Evolutionary conservation across 2,797 vertebrate genomes (phyloP).

Genomic region (Xerus rutilus): DNA sequence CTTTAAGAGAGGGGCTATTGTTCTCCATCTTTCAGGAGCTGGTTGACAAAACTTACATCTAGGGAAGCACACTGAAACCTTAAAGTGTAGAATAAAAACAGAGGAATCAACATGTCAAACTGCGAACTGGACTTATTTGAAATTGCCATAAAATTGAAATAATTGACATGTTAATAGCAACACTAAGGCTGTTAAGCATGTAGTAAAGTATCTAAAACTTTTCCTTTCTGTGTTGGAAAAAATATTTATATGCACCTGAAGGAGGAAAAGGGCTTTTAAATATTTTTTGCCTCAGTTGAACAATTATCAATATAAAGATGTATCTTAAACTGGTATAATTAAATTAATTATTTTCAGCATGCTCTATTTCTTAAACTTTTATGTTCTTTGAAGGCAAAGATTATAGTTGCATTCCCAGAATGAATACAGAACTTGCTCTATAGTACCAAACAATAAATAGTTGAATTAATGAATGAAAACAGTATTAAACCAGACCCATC

Average conservation of each 20-base stretch:
- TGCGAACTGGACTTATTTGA: neutral
- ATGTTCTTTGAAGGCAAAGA: conserved; percentile 8
- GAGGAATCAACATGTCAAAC: neutral
- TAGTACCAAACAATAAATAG: neutral
- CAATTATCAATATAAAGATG: conserved; percentile 37
- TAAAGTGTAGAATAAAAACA: neutral
- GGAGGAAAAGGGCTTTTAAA: neutral
- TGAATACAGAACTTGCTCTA: neutral
- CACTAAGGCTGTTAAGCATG: neutral
- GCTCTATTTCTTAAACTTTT: conserved; percentile 14
- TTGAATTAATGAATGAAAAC: conserved; percentile 6
- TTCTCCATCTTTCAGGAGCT: conserved; percentile 3
- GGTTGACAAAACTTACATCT: neutral
- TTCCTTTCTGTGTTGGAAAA: conserved; percentile 32
- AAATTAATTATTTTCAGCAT: conserved; percentile 15
- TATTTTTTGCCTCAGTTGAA: neutral
- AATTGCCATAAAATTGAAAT: neutral
- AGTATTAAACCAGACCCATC: conserved; percentile 42
- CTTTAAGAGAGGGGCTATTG: neutral
- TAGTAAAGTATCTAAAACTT: conserved; percentile 7
- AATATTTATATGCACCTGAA: neutral
- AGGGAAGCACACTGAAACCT: neutral
- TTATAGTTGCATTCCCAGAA: neutral
- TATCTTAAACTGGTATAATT: conserved; percentile 4
- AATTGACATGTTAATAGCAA: neutral